Base-by-base conservation (phyloP, 2,888 invertebrate genomes). In the Lordiphosa andalusiaca region DNA sequence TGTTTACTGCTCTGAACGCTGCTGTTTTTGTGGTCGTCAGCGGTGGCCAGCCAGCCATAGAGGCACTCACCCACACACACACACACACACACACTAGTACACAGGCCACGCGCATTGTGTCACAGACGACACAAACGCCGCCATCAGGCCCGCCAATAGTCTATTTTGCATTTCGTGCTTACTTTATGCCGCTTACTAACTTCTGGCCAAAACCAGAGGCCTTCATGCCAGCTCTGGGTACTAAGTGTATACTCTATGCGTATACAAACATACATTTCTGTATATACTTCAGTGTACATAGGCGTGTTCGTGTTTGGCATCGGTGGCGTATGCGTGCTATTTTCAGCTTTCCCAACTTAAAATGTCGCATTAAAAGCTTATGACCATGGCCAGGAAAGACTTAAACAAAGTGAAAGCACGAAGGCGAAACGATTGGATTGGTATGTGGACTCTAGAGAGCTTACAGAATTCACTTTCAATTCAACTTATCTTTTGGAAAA, bases 301-400 rank as follows among this genome's bases (percentile, higher is more conserved):
- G 62, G 38, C 46, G 44, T 25, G 47, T 49, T 51, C 38, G 61
- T 68, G 63, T 69, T 67, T 82, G 74, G 81, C 69, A 67, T 81
- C 75, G 77, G 67, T 84, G 85, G 85, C 82, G 82, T 82, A 82
- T 82, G 82, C 84, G 82, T 85, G 85, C 75, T 82, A 82, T 84
- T 81, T 81, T 73, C 69, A 78, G 78, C 72, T 53, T 46, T 68
- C 61, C 55, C 63, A 58, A 68, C 65, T 68, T 53, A 47, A 71
- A 71, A 63, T 70, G 68, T 71, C 68, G 77, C 74, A 76, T 69
- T 67, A 77, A 71, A 74, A 71, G 64, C 65, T 63, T 73, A 53
- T 62, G 57, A 54, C 42, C 39, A 50, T 44, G 53, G 44, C 33
- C 66, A 78, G 78, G 66, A 71, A 61, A 47, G n/a, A 44, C 58